Conservation (phyloP, 2,888 invertebrate genomes). For the Palloptera scutellata region DNA sequence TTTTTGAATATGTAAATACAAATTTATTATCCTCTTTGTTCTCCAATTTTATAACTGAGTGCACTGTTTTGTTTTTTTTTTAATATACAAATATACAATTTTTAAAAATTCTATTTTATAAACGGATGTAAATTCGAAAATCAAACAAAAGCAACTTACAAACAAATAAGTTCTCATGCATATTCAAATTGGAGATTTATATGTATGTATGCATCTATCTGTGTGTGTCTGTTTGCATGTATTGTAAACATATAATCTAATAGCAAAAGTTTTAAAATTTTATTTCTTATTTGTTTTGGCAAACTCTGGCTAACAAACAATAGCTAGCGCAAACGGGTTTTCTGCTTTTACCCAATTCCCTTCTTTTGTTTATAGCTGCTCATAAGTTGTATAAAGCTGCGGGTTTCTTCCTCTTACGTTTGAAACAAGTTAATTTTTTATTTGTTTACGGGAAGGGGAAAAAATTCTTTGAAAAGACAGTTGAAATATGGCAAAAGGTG, state of each 20-base stretch:
- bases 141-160: constrained; percentile 15
- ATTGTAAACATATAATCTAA: constrained; percentile 44
- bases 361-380: not conserved
- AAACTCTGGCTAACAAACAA: no score
- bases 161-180: constrained; percentile 6
- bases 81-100: not conserved
- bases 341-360: no score
- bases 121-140: constrained; percentile 18
- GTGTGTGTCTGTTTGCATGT: not conserved
- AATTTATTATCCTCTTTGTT: no score
- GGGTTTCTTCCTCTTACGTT: not conserved
- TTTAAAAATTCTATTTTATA: no score
- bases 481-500: not conserved
- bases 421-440: no score
- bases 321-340: no score
- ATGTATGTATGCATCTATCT: not conserved
- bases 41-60: not conserved
- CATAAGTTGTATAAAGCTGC: not conserved
- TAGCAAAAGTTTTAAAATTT: constrained; percentile 56
- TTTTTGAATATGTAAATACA: no score
- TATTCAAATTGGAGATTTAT: not conserved
- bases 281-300: constrained; percentile 38
- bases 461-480: not conserved
- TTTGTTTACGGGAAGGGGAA: no score
- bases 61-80: not conserved